A percentile compares a stretch with the other conserved stretches of the same genome.
These are phyloP conservation scores for Mamestra brassicae DNA, from an alignment of 2,888 invertebrate genomes.

Conservation along the genomic window DNA sequence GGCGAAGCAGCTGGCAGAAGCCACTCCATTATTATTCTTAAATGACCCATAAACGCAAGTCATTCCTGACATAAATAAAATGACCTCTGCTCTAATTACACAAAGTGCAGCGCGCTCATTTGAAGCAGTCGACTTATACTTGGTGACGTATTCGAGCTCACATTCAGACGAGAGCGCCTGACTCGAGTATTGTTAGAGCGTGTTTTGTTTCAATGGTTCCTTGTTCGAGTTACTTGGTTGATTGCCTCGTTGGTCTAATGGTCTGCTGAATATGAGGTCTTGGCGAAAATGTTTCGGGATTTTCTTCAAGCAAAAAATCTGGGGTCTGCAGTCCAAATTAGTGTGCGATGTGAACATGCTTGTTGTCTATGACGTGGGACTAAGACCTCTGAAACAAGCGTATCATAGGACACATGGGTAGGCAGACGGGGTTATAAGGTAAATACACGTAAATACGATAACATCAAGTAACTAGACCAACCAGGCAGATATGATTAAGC, in stretches of 20 bases:
- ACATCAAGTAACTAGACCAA: background rate
- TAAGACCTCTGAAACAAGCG: too few relatives aligned
- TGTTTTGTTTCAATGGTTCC: slow-evolving; percentile 17
- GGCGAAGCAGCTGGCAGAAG: background rate
- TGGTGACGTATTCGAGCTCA: slow-evolving; percentile 16
- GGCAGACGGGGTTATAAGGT: background rate
- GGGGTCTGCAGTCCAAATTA: background rate
- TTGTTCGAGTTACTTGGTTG: slow-evolving; percentile 15
- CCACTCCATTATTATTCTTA: slow-evolving; percentile 2
- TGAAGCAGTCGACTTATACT: background rate
- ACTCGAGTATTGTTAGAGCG: slow-evolving; percentile 19
- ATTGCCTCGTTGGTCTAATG: background rate
- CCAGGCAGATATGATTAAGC: background rate
- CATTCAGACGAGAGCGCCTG: background rate
- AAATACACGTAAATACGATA: background rate
- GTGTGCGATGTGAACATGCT: background rate
- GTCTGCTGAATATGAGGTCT: background rate
- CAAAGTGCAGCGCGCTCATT: slow-evolving; percentile 31
- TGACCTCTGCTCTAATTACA: slow-evolving; percentile 37
- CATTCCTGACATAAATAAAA: slow-evolving; percentile 15
- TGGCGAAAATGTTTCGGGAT: background rate
- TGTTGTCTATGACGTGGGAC: too few relatives aligned
- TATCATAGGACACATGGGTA: background rate
- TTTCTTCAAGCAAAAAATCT: background rate
- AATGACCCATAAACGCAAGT: slow-evolving; percentile 10